Evolutionary conservation across 1,140 invertebrate genomes (phyloP).

Genomic region (Pantala flavescens): DNA sequence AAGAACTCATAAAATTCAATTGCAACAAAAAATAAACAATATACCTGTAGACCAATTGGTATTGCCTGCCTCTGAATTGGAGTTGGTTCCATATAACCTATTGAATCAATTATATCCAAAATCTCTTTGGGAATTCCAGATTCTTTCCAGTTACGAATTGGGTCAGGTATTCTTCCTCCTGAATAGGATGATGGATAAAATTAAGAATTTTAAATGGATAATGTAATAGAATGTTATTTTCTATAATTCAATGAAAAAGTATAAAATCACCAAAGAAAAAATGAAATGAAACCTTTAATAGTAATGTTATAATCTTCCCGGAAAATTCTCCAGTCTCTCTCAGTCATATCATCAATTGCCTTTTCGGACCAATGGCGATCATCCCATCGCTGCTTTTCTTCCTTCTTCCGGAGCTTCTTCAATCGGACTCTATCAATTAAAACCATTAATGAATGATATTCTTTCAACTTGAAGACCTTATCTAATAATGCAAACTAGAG

Average conservation of each 20-base stretch:
- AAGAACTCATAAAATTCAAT: no score
- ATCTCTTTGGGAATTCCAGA: conserved; percentile 84
- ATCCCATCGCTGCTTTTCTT: conserved; percentile 98
- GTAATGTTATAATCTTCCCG: conserved; percentile 99
- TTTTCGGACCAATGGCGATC: conserved; percentile 99
- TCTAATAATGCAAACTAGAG: no score
- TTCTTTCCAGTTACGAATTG: conserved; percentile 91
- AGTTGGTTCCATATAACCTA: conserved; percentile 96
- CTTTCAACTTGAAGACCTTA: no score
- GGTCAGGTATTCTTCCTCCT: conserved; percentile 91
- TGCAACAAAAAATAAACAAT: background rate
- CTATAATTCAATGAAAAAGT: no score
- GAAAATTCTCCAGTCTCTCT: conserved; percentile 99
- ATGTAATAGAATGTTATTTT: no score
- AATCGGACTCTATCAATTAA: conserved; percentile 52
- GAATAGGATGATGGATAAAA: conserved; percentile 19
- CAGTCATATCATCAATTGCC: conserved; percentile 88
- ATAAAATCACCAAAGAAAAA: background rate
- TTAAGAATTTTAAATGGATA: conserved; percentile 8
- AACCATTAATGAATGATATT: no score
- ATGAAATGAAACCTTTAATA: conserved; percentile 61
- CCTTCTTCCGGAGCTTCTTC: conserved; percentile 88
- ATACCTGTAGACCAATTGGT: conserved; percentile 79
- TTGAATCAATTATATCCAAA: conserved; percentile 87
- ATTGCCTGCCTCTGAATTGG: conserved; percentile 99